These are phyloP conservation scores for Numida meleagris DNA, from an alignment of 2,113 vertebrate species.

Conservation along the genomic window DNA sequence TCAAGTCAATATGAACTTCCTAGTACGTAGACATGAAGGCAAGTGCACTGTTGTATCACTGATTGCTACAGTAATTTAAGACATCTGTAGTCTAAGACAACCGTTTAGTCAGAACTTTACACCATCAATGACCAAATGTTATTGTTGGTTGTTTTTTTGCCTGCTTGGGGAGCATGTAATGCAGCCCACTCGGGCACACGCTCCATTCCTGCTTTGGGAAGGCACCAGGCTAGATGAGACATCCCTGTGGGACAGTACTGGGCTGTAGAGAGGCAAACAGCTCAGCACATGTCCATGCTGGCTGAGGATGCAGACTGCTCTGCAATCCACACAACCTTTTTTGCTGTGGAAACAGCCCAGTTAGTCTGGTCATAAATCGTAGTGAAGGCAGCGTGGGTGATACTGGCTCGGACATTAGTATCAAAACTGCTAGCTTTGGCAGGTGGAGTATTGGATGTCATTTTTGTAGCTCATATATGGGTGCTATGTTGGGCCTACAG, in stretches of 20 bases:
- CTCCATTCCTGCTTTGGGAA: background rate
- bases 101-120: background rate
- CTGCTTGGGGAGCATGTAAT: background rate
- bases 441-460: background rate
- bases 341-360: background rate
- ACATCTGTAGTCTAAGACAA: background rate
- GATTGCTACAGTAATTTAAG: background rate
- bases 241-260: background rate
- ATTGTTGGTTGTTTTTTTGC: background rate
- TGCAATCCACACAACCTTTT: background rate
- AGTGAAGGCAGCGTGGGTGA: background rate
- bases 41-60: background rate
- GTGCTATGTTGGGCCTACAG: background rate
- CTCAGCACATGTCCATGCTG: background rate
- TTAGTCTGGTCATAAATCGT: constrained; percentile 20
- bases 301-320: background rate
- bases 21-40: background rate
- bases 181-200: background rate
- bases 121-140: background rate
- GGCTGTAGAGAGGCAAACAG: background rate
- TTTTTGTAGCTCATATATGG: background rate
- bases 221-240: background rate
- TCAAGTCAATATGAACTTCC: background rate
- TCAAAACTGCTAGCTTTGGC: background rate
- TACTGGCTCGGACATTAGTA: background rate